Conservation (phyloP, 2,113 vertebrate species). For the Chloebia gouldiae region DNA sequence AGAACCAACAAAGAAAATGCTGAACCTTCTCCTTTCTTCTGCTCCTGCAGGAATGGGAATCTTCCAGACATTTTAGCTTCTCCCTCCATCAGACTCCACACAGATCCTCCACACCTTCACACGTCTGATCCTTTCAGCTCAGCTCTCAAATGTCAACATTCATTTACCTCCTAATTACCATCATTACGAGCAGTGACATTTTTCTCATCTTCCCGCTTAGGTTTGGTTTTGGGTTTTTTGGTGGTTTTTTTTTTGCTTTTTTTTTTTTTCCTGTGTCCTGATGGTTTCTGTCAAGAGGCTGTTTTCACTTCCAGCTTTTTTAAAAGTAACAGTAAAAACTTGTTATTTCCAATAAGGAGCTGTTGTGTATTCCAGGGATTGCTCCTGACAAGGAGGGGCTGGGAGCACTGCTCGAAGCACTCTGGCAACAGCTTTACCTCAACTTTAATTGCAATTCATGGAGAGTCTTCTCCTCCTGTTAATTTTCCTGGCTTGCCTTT, state of each 20-base stretch:
- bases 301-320: background rate
- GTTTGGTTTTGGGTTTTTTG: background rate
- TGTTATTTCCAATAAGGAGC: background rate
- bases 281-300: background rate
- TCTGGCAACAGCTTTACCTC: background rate
- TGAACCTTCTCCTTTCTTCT: background rate
- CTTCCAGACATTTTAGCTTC: background rate
- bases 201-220: conserved; percentile 3
- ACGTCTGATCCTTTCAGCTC: background rate
- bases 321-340: background rate
- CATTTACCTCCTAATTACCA: conserved; percentile 59
- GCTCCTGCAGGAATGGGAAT: background rate
- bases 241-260: too few relatives aligned
- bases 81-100: background rate
- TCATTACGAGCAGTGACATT: conserved; percentile 34
- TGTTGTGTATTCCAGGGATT: background rate
- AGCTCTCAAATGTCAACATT: conserved; percentile 35
- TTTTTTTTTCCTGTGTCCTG: background rate
- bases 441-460: background rate
- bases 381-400: background rate
- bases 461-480: background rate
- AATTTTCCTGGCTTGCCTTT: background rate
- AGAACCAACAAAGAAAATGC: background rate
- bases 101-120: background rate
- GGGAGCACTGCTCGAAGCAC: background rate